Evolutionary conservation across 2,888 invertebrate species (phyloP), one percentile per base, ranked within the genome.

Genomic region (Drosophila phalerata): DNA sequence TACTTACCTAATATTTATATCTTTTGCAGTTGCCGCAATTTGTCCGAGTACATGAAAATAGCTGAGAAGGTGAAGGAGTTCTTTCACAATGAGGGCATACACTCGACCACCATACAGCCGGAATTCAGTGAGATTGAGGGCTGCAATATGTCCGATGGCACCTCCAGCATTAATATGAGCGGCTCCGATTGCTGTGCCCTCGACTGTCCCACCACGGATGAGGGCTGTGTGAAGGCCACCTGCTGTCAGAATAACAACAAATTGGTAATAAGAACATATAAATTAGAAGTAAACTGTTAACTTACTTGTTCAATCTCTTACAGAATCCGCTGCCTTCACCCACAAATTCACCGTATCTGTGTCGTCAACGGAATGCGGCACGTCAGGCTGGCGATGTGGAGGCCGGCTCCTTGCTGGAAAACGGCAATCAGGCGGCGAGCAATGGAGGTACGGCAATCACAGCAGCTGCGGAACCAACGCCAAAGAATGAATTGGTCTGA

Each of bases 61-160:
- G 98, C 99, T 0, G 97, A 97, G 91, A 97, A 97, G 91, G 97
- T 99, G 9, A 99, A 99, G 92, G 97, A 97, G 91, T 97, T 99
- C 93, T 99, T 99, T 93, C 99, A 99, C 93, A 97, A 98, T 91
- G 98, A 98, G 93, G 99, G 99, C 53, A 99, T 99, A 83, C 99
- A 99, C 93, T 99, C 99, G 43, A 99, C 99, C 22, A 99, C 99
- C 32, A 99, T 99, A 91, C 99, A 99, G 92, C 99, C 99, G 0
- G 99, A 99, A 93, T 99, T 99, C 92, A 96, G 97, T 55, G 98
- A 98, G 91, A 94, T 97, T 87, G 95, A 95, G 48, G 91, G 94
- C 68, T 90, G 90, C 56, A 92, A 92, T 57, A 90, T 92, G 85
- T 92, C 92, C 9, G 93, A 93, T 86, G 86, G 93, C 86, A 89